Evolutionary conservation across 2,888 invertebrate species (phyloP).

Genomic region (Drosophila prolongata): DNA sequence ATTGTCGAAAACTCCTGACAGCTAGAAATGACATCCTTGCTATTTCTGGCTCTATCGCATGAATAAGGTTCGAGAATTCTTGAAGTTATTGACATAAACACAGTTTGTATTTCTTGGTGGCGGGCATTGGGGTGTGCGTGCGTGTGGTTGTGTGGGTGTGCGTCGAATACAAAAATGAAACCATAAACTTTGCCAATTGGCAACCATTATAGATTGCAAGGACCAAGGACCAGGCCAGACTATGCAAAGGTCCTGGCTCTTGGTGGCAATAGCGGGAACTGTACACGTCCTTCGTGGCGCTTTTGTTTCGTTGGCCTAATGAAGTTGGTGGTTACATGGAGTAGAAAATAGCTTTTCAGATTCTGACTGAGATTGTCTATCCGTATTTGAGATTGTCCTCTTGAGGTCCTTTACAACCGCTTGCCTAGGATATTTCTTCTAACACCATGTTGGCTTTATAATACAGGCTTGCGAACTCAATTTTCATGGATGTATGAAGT

Average conservation of each 20-base stretch:
- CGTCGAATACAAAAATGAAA: constrained; percentile 56
- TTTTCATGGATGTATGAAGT: no score
- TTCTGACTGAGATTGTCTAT: not conserved
- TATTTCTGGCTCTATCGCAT: no score
- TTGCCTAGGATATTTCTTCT: no score
- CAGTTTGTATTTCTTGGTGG: constrained; percentile 6
- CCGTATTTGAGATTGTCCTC: not conserved
- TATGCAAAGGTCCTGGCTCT: constrained; percentile 49
- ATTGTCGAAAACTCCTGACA: no score
- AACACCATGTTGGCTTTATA: no score
- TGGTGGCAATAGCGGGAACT: constrained; percentile 47
- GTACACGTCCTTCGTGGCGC: constrained; percentile 55
- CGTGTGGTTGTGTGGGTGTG: constrained; percentile 10
- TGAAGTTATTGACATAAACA: not conserved
- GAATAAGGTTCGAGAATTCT: not conserved
- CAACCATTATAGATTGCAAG: constrained; percentile 51
- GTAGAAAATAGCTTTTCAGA: not conserved
- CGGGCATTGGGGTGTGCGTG: not conserved
- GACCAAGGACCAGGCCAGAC: not conserved
- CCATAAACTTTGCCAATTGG: constrained; percentile 70
- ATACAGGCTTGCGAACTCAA: no score
- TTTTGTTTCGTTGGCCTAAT: constrained; percentile 33
- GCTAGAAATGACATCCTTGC: no score
- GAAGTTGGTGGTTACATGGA: not conserved
- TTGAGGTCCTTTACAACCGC: not conserved